phyloP scores from a whole-genome alignment of 2,797 vertebrate genomes.

The Squalus acanthias region DNA sequence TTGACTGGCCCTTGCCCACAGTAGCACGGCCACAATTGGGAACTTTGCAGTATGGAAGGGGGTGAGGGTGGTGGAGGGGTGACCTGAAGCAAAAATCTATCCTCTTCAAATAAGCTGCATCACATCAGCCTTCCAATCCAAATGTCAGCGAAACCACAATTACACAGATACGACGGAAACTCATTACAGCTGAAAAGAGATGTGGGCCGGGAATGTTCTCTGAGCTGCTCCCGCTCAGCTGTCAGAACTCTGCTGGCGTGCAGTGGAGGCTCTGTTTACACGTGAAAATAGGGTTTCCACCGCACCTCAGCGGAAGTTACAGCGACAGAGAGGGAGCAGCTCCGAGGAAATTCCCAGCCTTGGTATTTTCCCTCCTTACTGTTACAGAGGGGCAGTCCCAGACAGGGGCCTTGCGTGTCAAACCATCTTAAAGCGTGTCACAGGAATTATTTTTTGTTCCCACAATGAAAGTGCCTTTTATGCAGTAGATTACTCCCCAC shows the following conservation, averaged over 20 bases:
- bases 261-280: background rate
- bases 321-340: background rate
- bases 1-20: background rate
- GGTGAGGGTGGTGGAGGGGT: background rate
- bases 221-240: background rate
- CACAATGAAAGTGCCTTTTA: background rate
- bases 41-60: background rate
- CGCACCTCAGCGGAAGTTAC: background rate
- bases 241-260: background rate
- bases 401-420: background rate
- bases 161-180: background rate
- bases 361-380: background rate
- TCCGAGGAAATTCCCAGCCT: background rate
- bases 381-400: background rate
- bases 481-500: background rate
- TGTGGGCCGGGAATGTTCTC: background rate
- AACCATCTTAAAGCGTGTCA: background rate
- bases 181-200: background rate
- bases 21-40: background rate
- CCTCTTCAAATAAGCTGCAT: background rate
- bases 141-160: background rate
- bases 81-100: background rate
- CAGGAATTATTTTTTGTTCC: background rate
- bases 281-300: too few relatives aligned
- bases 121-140: background rate